A percentile compares a stretch with the other conserved stretches of the same genome.
phyloP scores from a whole-genome alignment of 2,113 vertebrate species.

The Nyctibius bracteatus region DNA sequence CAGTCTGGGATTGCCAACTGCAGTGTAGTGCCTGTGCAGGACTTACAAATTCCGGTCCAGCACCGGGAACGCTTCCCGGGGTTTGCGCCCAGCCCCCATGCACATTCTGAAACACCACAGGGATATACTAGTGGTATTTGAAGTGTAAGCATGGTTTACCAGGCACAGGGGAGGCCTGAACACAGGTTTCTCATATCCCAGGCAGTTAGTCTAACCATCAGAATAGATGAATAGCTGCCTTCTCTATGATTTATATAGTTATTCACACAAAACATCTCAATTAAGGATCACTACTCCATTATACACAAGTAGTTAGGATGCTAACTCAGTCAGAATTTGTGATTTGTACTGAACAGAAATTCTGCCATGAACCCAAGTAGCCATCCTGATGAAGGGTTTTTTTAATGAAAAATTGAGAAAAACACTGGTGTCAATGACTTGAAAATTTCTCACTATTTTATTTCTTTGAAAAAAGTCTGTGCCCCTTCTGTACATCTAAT shows the following conservation, averaged over 20 bases:
- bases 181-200: slow-evolving; percentile 3
- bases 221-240: slow-evolving; percentile 35
- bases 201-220: background rate
- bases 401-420: background rate
- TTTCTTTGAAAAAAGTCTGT: background rate
- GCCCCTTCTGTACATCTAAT: background rate
- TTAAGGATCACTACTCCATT: slow-evolving; percentile 18
- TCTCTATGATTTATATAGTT: slow-evolving; percentile 8
- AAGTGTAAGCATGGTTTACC: background rate
- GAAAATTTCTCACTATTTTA: background rate
- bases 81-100: fast-evolving
- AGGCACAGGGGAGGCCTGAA: background rate
- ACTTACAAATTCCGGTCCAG: background rate
- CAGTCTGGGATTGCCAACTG: background rate
- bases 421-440: background rate
- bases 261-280: slow-evolving; percentile 11
- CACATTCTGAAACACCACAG: background rate
- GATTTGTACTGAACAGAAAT: background rate
- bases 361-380: background rate
- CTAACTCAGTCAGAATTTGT: background rate
- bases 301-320: background rate
- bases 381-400: background rate
- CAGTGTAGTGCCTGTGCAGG: background rate
- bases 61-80: background rate
- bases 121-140: background rate